phyloP scores from a whole-genome alignment of 2,797 vertebrate species.

The Pipistrellus pipistrellus region DNA sequence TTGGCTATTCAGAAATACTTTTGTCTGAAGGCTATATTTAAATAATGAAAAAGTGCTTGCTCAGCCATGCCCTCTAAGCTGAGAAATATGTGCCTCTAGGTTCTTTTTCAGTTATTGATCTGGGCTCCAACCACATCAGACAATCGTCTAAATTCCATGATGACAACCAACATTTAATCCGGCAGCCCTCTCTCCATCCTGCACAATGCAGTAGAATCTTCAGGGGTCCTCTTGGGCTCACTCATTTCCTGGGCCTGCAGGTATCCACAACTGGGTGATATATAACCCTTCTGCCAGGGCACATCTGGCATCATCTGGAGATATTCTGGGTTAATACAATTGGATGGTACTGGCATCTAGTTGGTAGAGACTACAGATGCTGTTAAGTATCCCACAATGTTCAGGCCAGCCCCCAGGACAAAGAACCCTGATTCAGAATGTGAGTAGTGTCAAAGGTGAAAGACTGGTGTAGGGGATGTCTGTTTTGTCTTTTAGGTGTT shows the following conservation, averaged over 20 bases:
- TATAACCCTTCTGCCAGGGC: background rate
- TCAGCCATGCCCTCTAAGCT: background rate
- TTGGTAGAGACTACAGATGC: background rate
- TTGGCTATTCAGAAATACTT: conserved; percentile 29
- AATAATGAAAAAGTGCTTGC: background rate
- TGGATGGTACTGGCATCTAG: background rate
- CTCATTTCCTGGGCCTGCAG: background rate
- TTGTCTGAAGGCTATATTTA: conserved; percentile 18
- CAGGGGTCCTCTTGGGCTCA: background rate
- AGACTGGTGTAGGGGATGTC: background rate
- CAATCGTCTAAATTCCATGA: background rate
- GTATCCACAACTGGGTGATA: background rate
- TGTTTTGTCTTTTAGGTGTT: too few relatives aligned
- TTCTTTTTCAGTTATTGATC: background rate
- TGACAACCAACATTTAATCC: background rate
- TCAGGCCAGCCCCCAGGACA: background rate
- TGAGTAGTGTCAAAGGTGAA: background rate
- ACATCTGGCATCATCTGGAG: background rate
- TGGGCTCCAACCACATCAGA: background rate
- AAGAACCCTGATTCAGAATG: background rate
- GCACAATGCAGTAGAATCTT: background rate
- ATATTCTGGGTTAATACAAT: background rate
- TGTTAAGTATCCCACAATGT: background rate
- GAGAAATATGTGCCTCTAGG: background rate
- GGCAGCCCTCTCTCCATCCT: background rate